Conservation (phyloP, 2,797 vertebrate species). For the Heteromormyrus szaboi region DNA sequence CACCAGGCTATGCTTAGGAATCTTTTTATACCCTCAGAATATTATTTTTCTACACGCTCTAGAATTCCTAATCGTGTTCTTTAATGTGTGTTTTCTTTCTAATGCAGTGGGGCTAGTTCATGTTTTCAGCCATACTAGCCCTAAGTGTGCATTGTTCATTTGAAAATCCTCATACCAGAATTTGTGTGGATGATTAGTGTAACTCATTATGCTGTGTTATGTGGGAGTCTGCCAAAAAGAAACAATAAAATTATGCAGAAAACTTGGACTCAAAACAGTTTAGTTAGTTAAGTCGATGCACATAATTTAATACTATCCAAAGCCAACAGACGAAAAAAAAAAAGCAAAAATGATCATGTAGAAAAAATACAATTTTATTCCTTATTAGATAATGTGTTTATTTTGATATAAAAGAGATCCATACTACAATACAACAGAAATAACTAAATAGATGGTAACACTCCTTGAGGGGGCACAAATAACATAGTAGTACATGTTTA, state of each 20-base stretch:
- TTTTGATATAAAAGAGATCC: neutral
- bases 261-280: neutral
- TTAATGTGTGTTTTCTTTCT: neutral
- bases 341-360: neutral
- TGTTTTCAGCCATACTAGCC: neutral
- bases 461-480: neutral
- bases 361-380: neutral
- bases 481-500: neutral
- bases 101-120: neutral
- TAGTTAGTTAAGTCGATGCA: neutral
- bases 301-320: neutral
- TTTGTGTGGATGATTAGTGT: neutral
- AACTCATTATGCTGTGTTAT: constrained; percentile 4
- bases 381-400: neutral
- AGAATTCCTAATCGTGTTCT: neutral
- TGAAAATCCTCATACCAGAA: neutral
- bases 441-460: neutral
- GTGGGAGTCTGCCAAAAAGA: neutral
- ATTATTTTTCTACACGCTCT: neutral
- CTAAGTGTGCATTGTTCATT: neutral
- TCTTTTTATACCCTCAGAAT: neutral
- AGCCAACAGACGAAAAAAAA: neutral
- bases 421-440: neutral
- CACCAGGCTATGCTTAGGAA: neutral
- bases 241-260: constrained; percentile 4